Conservation (phyloP, 2,797 vertebrate genomes). For the Pangasius djambal region DNA sequence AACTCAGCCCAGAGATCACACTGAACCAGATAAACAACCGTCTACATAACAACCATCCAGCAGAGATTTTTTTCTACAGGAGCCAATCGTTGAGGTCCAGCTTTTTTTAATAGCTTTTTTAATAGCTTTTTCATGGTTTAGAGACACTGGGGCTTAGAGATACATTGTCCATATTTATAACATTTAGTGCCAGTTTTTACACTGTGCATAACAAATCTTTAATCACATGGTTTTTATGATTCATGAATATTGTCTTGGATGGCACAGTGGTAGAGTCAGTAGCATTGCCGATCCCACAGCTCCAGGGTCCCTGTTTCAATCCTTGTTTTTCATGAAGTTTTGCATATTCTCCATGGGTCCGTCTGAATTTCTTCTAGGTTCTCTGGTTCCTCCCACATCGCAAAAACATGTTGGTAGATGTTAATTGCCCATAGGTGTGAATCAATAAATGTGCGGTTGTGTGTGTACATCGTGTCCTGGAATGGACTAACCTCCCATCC, state of each 20-base stretch:
- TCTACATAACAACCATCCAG: constrained; percentile 29
- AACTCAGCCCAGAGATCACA: constrained; percentile 42
- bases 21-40: constrained; percentile 49
- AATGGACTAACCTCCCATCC: neutral
- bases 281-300: neutral
- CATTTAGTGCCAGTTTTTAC: constrained; percentile 6
- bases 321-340: neutral
- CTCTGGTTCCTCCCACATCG: neutral
- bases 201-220: neutral
- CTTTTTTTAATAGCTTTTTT: neutral
- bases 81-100: constrained; percentile 9
- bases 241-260: constrained; percentile 8
- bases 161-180: neutral
- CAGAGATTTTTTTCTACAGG: neutral
- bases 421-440: neutral
- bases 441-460: neutral
- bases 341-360: neutral
- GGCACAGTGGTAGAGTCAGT: neutral
- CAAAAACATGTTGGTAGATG: neutral
- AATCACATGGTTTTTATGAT: neutral
- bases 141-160: neutral
- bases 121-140: neutral
- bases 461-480: neutral
- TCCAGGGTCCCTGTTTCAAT: neutral
- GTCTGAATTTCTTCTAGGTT: neutral